Evolutionary conservation across 2,888 invertebrate genomes (phyloP), one percentile per base, ranked within the genome.

Genomic region (Hyppa rectilinea): DNA sequence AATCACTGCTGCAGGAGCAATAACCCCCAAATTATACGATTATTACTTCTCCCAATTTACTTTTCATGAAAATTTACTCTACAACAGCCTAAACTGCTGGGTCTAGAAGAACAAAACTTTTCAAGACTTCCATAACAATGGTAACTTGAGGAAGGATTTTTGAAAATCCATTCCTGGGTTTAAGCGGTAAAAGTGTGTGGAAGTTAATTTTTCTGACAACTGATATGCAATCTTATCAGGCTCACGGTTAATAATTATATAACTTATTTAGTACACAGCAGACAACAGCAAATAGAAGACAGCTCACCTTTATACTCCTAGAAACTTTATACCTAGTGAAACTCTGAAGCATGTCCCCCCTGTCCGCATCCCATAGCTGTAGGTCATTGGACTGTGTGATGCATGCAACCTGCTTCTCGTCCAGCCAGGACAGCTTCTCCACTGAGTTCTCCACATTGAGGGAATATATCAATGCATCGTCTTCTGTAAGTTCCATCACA

Each of bases 381-480:
- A 98, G 89, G 77, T 97, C 97, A 83, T 97, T 97, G 20, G 97
- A 97, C 88, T 98, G 97, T 0, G 98, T 98, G 47, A 97, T 94
- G 86, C 97, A 97, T 34, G 97, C 96, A 10, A 97, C 83, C 50
- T 86, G 88, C 55, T 88, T 89, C 26, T 92, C 92, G 23, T 90
- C 90, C 78, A 96, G 92, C 97, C 97, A 97, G 23, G 94, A 90
- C 2, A 97, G 83, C 79, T 95, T 96, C 78, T 97, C 97, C 64
- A 99, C 97, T 20, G 98, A 97, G 73, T 97, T 97, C 87, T 98
- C 97, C 0, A 98, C 97, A 88, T 98, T 99, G 38, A 98, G 94
- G 0, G 98, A 97, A 84, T 97, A 97, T 20, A 94, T 92, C 3
- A 99, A 93, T 0, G 99, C 99, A 85, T 98, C 98, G 70, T 98